These are phyloP conservation scores for Limnephilus rhombicus DNA, from an alignment of 2,888 invertebrate genomes.

Conservation along the genomic window DNA sequence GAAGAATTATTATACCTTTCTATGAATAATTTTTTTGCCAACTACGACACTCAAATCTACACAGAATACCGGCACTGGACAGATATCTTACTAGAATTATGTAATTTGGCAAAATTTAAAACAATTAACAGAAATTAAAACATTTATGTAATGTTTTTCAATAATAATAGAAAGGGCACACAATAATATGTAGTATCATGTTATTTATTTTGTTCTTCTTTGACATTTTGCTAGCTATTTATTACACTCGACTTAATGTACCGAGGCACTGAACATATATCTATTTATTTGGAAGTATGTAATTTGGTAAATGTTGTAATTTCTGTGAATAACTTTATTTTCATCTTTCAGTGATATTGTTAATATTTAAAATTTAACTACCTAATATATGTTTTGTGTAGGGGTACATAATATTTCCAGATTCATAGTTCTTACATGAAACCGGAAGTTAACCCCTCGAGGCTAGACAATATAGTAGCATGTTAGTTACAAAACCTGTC, in stretches of 20 bases:
- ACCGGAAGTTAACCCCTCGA: background rate
- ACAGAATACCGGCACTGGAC: background rate
- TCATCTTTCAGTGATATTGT: background rate
- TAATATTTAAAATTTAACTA: too few species aligned
- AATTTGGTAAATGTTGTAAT: background rate
- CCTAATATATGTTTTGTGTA: background rate
- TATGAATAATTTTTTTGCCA: background rate
- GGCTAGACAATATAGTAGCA: too few species aligned
- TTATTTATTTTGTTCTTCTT: background rate
- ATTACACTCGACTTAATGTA: background rate
- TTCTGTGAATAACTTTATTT: background rate
- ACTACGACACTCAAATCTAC: background rate
- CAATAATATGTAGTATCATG: background rate
- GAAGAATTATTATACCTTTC: background rate
- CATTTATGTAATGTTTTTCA: background rate
- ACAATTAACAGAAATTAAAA: too few species aligned
- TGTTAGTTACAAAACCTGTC: too few species aligned
- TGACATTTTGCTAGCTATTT: background rate
- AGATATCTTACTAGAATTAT: constrained; percentile 9
- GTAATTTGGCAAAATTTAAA: background rate
- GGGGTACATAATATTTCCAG: background rate
- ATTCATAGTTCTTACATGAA: background rate
- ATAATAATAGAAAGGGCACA: background rate
- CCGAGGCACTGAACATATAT: background rate
- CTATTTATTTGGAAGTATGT: background rate